Evolutionary conservation across 2,113 vertebrate species (phyloP).

Genomic region (Calcarius ornatus): DNA sequence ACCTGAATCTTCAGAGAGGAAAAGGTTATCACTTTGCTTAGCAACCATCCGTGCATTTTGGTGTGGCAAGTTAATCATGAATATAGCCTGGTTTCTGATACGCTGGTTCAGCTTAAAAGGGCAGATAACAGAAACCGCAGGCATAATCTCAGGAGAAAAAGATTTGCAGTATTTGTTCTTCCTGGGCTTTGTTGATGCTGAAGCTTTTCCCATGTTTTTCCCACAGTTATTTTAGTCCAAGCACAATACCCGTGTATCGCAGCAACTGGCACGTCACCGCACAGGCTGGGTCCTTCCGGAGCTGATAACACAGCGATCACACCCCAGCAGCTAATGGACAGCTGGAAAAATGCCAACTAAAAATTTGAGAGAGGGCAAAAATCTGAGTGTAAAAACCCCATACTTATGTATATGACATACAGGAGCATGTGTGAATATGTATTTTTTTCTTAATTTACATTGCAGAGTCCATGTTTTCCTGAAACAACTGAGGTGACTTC

Average conservation of each 20-base stretch:
- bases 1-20: background rate
- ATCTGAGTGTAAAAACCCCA: background rate
- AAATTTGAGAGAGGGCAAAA: background rate
- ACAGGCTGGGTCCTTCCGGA: background rate
- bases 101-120: background rate
- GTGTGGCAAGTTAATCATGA: background rate
- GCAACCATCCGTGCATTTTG: background rate
- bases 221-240: background rate
- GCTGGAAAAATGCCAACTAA: background rate
- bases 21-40: background rate
- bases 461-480: background rate
- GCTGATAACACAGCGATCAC: background rate
- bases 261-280: background rate
- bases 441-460: background rate
- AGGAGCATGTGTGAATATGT: background rate
- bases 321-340: background rate
- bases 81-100: background rate
- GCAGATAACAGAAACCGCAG: background rate
- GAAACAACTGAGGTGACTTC: background rate
- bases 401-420: background rate
- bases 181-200: constrained; percentile 9
- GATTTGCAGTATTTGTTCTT: constrained; percentile 29
- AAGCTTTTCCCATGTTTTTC: background rate
- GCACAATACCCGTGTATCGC: background rate
- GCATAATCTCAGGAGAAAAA: background rate